phyloP scores from a whole-genome alignment of 2,797 vertebrate species.

The Falco naumanni region DNA sequence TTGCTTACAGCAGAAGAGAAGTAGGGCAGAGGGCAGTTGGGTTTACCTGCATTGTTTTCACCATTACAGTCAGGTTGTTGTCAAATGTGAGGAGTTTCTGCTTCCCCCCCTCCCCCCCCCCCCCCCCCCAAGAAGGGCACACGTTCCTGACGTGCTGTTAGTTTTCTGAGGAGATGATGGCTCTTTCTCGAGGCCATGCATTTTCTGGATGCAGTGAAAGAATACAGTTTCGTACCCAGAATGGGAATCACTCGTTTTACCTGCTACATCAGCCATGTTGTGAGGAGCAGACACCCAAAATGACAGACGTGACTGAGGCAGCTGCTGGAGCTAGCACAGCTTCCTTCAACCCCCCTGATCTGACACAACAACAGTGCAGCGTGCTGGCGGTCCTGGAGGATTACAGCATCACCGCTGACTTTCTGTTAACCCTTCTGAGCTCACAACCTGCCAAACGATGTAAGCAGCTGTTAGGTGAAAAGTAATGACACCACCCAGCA shows the following conservation, averaged over 20 bases:
- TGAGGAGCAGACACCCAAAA: conserved; percentile 38
- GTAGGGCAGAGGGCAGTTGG: conserved; percentile 54
- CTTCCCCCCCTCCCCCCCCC: neutral
- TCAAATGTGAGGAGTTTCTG: neutral
- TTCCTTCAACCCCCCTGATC: neutral
- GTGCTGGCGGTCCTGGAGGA: conserved; percentile 54
- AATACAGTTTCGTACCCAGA: neutral
- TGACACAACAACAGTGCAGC: conserved; percentile 54
- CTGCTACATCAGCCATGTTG: conserved; percentile 42
- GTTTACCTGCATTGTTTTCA: conserved; percentile 52
- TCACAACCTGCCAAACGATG: neutral
- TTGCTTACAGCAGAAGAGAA: conserved; percentile 43
- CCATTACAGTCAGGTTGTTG: neutral
- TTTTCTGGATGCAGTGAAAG: neutral
- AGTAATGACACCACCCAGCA: neutral
- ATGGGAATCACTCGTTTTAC: neutral
- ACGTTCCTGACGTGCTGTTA: neutral
- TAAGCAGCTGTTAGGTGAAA: neutral
- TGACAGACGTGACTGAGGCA: conserved; percentile 20
- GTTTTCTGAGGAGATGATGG: neutral
- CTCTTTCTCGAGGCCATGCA: neutral
- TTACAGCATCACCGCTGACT: conserved; percentile 42
- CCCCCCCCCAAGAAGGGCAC: neutral
- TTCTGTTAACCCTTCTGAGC: conserved; percentile 30
- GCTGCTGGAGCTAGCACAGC: conserved; percentile 21